Percentiles rank a stretch among this genome's conserved stretches.
Evolutionary conservation across 1,140 invertebrate species (phyloP).

Genomic region (Orussus abietinus): DNA sequence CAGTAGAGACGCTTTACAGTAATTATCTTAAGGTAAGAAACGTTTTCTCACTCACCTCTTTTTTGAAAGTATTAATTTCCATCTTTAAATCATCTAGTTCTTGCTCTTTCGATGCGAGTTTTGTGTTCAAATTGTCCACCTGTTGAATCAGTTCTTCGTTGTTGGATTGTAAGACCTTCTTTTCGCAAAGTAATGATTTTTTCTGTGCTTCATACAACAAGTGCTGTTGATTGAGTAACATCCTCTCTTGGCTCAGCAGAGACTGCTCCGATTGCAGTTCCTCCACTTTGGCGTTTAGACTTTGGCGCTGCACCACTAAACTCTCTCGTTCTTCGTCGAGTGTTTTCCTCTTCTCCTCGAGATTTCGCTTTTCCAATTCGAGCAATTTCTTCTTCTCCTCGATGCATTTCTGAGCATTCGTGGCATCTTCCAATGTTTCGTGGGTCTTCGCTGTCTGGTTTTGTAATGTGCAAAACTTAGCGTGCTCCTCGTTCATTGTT

Average conservation of each 20-base stretch:
- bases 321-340: constrained; percentile 9
- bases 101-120: no score
- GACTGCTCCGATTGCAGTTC: constrained; percentile 20
- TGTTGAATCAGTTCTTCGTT: constrained; percentile 8
- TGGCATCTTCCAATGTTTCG: constrained; percentile 16
- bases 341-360: constrained; percentile 15
- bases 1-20: constrained; percentile 11
- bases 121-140: no score
- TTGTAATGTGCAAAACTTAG: constrained; percentile 20
- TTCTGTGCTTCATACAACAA: constrained; percentile 28
- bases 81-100: constrained; percentile 11
- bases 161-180: constrained; percentile 18
- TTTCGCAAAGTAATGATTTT: constrained; percentile 24
- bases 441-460: constrained; percentile 15
- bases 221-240: constrained; percentile 33
- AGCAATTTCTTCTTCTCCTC: constrained; percentile 7
- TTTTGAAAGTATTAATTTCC: constrained; percentile 4
- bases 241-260: constrained; percentile 29
- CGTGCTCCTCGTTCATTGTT: constrained; percentile 28
- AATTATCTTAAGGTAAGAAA: constrained; percentile 13
- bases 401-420: constrained; percentile 9
- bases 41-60: constrained; percentile 2
- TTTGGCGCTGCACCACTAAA: constrained; percentile 11
- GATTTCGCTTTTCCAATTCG: constrained; percentile 5
- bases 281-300: constrained; percentile 13